These are phyloP conservation scores for Euplagia quadripunctaria DNA, from an alignment of 2,888 invertebrate genomes.

Conservation along the genomic window DNA sequence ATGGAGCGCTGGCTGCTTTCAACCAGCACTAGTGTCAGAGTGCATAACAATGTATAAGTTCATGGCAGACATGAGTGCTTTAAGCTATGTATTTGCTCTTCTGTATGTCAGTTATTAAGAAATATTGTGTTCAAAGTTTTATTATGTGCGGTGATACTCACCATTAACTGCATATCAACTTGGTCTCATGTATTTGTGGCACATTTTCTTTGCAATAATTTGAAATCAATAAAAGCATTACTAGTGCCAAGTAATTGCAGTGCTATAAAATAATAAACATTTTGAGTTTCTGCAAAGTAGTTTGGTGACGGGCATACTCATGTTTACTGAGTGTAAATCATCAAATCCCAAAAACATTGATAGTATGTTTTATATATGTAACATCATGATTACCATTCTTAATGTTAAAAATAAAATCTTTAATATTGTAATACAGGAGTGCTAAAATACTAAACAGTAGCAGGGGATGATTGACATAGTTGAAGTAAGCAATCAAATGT, in stretches of 20 bases:
- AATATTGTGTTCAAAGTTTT: slow-evolving; percentile 52
- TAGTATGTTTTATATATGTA: background rate
- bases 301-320: background rate
- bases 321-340: background rate
- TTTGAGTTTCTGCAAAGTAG: background rate
- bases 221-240: background rate
- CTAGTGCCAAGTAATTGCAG: slow-evolving; percentile 1
- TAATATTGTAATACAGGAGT: background rate
- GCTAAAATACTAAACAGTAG: background rate
- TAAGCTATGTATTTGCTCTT: slow-evolving; percentile 41
- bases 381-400: background rate
- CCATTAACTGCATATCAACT: slow-evolving; percentile 8
- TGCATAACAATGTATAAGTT: slow-evolving; percentile 63
- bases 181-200: background rate
- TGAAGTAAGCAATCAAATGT: background rate
- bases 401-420: background rate
- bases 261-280: background rate
- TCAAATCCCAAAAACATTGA: slow-evolving; percentile 3
- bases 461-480: slow-evolving; percentile 1
- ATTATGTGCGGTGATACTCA: slow-evolving; percentile 36
- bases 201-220: slow-evolving; percentile 1
- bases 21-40: slow-evolving; percentile 65
- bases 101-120: slow-evolving; percentile 28
- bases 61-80: slow-evolving; percentile 50
- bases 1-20: slow-evolving; percentile 62